Percentiles rank a stretch among this genome's conserved stretches.
Evolutionary conservation across 2,888 invertebrate species (phyloP).

Genomic region (Crepidodera aurea): DNA sequence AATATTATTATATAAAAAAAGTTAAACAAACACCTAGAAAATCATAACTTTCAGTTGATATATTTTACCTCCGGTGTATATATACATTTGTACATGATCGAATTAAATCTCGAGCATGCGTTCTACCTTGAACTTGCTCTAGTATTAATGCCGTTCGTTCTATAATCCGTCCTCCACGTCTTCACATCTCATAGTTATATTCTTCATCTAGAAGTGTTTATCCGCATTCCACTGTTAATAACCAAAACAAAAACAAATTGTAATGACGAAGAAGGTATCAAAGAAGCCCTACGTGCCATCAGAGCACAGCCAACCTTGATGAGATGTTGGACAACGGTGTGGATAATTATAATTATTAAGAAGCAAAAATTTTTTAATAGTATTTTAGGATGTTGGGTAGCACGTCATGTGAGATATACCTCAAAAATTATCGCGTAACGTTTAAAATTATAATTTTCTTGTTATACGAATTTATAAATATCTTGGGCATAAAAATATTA

Average conservation of each 20-base stretch:
- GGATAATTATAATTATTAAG: slow-evolving; percentile 5
- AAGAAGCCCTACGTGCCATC: slow-evolving; percentile 1
- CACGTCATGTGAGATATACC: background rate
- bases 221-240: slow-evolving; percentile 41
- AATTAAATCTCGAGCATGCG: background rate
- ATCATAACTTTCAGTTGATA: too few species aligned
- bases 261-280: slow-evolving; percentile 19
- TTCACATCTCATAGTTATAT: background rate
- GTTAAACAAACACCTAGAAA: too few species aligned
- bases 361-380: background rate
- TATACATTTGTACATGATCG: too few species aligned
- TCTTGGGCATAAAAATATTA: too few species aligned
- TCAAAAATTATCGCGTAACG: too few species aligned
- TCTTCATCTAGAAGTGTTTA: slow-evolving; percentile 37
- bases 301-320: background rate
- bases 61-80: too few species aligned
- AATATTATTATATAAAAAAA: too few species aligned
- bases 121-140: slow-evolving; percentile 19
- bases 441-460: too few species aligned
- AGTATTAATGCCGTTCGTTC: slow-evolving; percentile 4
- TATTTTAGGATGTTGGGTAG: background rate
- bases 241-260: slow-evolving; percentile 28
- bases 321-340: background rate
- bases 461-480: too few species aligned
- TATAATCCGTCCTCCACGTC: background rate